Conservation (phyloP, 64 coral and sea anemone genomes). For the Astreopora myriophthalma region DNA sequence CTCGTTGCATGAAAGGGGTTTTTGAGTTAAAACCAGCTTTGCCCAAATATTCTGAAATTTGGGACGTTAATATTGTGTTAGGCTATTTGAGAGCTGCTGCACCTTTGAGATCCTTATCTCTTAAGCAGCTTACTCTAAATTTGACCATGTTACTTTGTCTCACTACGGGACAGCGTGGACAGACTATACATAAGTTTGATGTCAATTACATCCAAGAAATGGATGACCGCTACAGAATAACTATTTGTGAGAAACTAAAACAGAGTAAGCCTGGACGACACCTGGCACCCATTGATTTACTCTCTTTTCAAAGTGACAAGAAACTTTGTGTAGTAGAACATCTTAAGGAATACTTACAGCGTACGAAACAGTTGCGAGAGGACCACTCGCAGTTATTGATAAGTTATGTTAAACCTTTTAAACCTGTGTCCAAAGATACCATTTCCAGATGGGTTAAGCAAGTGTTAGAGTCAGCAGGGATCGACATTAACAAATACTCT, state of each 20-base stretch:
- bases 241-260: slow-evolving; percentile 16
- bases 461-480: slow-evolving; percentile 23
- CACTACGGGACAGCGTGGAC: slow-evolving; percentile 9
- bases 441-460: slow-evolving; percentile 28
- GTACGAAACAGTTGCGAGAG: not conserved
- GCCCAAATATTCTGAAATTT: slow-evolving; percentile 33
- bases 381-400: slow-evolving; percentile 13
- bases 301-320: not conserved
- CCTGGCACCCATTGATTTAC: not conserved
- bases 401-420: slow-evolving; percentile 22
- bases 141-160: slow-evolving; percentile 9
- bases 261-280: slow-evolving; percentile 33
- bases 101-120: not conserved
- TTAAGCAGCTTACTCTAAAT: slow-evolving; percentile 35
- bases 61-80: slow-evolving; percentile 42
- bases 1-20: slow-evolving; percentile 50
- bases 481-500: slow-evolving; percentile 30
- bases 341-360: slow-evolving; percentile 7
- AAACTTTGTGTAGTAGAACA: slow-evolving; percentile 13
- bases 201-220: slow-evolving; percentile 38
- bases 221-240: not conserved
- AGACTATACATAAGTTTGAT: slow-evolving; percentile 25
- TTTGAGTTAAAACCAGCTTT: slow-evolving; percentile 63
- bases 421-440: slow-evolving; percentile 44
- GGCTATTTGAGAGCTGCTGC: not conserved